Percentiles rank a stretch among this genome's conserved stretches.
Evolutionary conservation across 2,797 vertebrate species (phyloP).

Genomic region (Pseudochirops corinnae): DNA sequence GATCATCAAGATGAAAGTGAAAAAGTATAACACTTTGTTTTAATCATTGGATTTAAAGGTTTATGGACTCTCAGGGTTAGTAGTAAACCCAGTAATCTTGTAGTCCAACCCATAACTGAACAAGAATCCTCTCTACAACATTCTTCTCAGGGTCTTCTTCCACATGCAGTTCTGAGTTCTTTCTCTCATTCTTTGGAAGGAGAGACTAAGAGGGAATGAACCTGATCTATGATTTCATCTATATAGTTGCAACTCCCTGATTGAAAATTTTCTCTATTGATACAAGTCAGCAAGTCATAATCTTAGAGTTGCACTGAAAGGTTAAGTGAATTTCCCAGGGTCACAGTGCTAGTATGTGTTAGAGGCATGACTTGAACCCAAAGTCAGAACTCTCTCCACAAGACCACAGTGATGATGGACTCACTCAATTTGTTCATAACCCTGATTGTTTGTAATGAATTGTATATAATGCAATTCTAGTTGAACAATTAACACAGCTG

Average conservation of each 20-base stretch:
- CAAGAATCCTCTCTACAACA: not conserved
- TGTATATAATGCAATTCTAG: not conserved
- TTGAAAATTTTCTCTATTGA: not conserved
- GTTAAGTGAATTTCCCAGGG: not conserved
- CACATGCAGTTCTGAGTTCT: not conserved
- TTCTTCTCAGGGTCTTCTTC: not conserved
- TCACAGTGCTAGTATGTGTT: not conserved
- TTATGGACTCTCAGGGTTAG: not conserved
- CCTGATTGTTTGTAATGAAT: not conserved
- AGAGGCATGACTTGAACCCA: not conserved
- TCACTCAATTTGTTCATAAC: not conserved
- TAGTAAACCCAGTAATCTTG: not conserved
- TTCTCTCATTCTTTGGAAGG: not conserved
- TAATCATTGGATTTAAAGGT: not conserved
- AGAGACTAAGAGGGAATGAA: not conserved
- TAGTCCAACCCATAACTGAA: not conserved
- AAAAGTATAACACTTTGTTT: not conserved
- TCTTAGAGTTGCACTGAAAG: not conserved
- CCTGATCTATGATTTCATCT: not conserved
- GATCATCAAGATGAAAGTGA: not conserved
- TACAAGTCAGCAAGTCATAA: not conserved
- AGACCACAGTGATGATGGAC: not conserved
- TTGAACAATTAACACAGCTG: not conserved
- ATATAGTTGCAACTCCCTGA: not conserved
- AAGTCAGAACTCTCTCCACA: not conserved